Percentiles rank a stretch among this genome's conserved stretches.
Conservation (phyloP, 2,113 vertebrate genomes). For the Amphiprion percula region DNA sequence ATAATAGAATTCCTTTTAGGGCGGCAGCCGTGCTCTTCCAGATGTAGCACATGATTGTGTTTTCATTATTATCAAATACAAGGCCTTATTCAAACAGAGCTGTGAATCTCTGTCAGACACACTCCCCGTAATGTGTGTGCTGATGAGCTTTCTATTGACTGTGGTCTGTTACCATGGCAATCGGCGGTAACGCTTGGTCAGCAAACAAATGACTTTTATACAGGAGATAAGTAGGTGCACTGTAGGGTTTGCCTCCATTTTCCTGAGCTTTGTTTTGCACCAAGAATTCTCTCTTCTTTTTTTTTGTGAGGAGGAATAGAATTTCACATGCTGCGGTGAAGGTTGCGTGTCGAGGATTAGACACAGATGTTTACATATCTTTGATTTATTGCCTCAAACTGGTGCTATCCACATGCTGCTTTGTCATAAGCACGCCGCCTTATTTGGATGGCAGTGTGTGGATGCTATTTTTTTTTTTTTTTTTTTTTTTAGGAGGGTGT, state of each 20-base stretch:
- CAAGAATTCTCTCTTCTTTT: conserved; percentile 12
- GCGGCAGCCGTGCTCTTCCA: conserved; percentile 53
- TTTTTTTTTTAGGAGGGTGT: conserved; percentile 30
- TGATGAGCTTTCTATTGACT: conserved; percentile 78
- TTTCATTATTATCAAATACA: conserved; percentile 73
- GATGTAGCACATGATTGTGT: conserved; percentile 67
- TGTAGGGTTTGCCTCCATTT: conserved; percentile 39
- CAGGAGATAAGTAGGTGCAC: conserved; percentile 58
- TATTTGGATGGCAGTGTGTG: conserved; percentile 27
- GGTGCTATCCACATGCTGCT: conserved; percentile 45
- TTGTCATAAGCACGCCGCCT: conserved; percentile 30
- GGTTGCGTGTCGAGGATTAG: conserved; percentile 52
- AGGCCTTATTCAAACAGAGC: conserved; percentile 71
- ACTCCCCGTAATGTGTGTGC: conserved; percentile 50
- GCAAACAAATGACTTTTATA: conserved; percentile 75
- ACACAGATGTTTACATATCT: conserved; percentile 57
- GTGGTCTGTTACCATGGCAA: conserved; percentile 79
- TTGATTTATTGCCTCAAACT: conserved; percentile 56
- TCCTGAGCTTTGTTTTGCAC: conserved; percentile 25
- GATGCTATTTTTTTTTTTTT: conserved; percentile 39
- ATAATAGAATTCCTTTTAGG: conserved; percentile 67
- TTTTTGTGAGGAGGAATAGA: conserved; percentile 56
- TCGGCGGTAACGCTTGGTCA: conserved; percentile 72
- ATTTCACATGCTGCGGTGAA: conserved; percentile 61
- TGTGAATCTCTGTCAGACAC: conserved; percentile 60